Percentiles rank a stretch among this genome's conserved stretches.
Conservation (phyloP, 2,888 invertebrate species). For the Candidula unifasciata region DNA sequence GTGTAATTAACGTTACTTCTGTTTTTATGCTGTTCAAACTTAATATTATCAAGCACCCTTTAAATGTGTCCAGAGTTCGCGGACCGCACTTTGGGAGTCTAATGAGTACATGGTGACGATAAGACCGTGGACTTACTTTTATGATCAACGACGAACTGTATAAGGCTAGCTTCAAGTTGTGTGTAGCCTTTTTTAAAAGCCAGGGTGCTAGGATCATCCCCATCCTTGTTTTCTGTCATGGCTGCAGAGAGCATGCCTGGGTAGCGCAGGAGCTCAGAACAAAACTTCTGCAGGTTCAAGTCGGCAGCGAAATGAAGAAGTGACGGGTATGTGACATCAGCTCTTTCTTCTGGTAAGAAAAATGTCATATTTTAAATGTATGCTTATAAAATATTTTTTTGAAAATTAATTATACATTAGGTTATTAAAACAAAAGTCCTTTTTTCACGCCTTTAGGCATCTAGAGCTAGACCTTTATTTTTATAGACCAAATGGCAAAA, state of each 20-base stretch:
- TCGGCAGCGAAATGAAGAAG: conserved; percentile 57
- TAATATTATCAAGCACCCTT: too few relatives aligned
- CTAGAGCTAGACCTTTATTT: too few relatives aligned
- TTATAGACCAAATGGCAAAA: too few relatives aligned
- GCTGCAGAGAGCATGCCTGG: conserved; percentile 54
- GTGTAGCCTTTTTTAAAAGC: conserved; percentile 49
- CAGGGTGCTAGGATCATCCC: conserved; percentile 45
- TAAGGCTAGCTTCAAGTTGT: conserved; percentile 34
- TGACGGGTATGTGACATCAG: conserved; percentile 46
- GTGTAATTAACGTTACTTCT: too few relatives aligned
- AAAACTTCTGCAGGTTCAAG: conserved; percentile 48
- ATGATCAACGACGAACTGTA: conserved; percentile 47
- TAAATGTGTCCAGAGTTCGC: too few relatives aligned
- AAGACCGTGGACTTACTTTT: conserved; percentile 51
- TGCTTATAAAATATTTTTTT: too few relatives aligned
- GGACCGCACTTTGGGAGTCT: too few relatives aligned
- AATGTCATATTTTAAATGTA: background rate
- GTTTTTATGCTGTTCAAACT: too few relatives aligned
- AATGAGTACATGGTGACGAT: too few relatives aligned
- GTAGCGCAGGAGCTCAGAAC: conserved; percentile 47
- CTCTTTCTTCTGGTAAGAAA: background rate
- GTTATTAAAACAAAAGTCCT: too few relatives aligned
- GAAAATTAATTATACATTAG: too few relatives aligned
- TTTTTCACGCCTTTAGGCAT: too few relatives aligned
- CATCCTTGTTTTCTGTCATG: conserved; percentile 51